Conservation (phyloP, 2,888 invertebrate species). For the Lobophora halterata region DNA sequence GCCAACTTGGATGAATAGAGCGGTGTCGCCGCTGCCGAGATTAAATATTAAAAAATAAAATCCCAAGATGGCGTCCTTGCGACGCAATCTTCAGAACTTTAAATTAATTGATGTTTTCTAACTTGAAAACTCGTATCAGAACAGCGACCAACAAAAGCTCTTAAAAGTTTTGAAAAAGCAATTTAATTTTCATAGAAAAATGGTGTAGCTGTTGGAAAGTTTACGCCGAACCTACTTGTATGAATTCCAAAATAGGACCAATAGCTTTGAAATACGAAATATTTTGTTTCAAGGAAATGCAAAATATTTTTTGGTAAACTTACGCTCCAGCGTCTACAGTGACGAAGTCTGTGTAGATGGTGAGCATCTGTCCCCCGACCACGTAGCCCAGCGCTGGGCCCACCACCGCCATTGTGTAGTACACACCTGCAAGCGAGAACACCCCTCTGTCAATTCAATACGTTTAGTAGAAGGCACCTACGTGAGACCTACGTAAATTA, state of each 20-base stretch:
- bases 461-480: too few species aligned
- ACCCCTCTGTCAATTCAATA: background rate
- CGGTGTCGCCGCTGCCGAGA: slow-evolving; percentile 56
- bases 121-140: slow-evolving; percentile 23
- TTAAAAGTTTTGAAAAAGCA: slow-evolving; percentile 15
- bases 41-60: slow-evolving; percentile 69
- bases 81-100: slow-evolving; percentile 19
- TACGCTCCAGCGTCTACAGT: slow-evolving; percentile 83
- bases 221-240: too few species aligned
- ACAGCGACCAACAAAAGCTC: slow-evolving; percentile 8
- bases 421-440: slow-evolving; percentile 81
- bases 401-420: slow-evolving; percentile 90
- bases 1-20: slow-evolving; percentile 68
- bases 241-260: too few species aligned
- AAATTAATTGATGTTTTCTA: slow-evolving; percentile 24
- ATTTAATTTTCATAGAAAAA: slow-evolving; percentile 10
- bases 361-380: slow-evolving; percentile 90
- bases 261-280: too few species aligned
- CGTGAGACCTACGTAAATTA: too few species aligned
- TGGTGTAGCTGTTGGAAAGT: too few species aligned
- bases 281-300: too few species aligned
- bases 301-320: too few species aligned
- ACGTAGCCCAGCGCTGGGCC: slow-evolving; percentile 93
- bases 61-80: slow-evolving; percentile 21
- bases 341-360: slow-evolving; percentile 87